Conservation (phyloP, 2,113 vertebrate genomes). For the human (Homo sapiens) region DNA sequence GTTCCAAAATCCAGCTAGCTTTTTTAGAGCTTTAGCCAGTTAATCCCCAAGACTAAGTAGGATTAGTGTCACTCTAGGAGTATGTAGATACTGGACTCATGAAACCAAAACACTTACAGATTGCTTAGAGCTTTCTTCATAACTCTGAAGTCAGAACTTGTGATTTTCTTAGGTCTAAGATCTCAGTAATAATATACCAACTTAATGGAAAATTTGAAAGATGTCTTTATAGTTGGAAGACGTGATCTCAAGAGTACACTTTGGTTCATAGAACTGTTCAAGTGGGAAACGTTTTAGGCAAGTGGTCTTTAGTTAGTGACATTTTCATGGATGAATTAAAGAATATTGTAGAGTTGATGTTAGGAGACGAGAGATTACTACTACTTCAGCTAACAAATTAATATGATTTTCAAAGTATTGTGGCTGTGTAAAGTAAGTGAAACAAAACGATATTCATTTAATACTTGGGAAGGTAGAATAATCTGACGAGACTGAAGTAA, state of each 20-base stretch:
- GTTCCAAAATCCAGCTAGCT: slow-evolving; percentile 53
- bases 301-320: slow-evolving; percentile 14
- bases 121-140: slow-evolving; percentile 9
- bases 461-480: not conserved
- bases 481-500: not conserved
- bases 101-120: not conserved
- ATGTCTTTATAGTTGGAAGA: not conserved
- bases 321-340: slow-evolving; percentile 29
- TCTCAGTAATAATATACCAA: not conserved
- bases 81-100: not conserved
- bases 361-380: slow-evolving; percentile 8
- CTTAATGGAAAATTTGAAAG: slow-evolving; percentile 26
- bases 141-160: slow-evolving; percentile 11
- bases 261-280: slow-evolving; percentile 17
- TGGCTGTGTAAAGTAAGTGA: slow-evolving; percentile 7
- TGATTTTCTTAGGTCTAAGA: not conserved
- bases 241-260: not conserved
- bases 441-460: slow-evolving; percentile 23
- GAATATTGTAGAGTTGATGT: slow-evolving; percentile 1
- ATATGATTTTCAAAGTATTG: slow-evolving; percentile 36
- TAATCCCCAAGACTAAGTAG: not conserved
- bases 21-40: slow-evolving; percentile 44
- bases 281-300: slow-evolving; percentile 22
- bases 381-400: slow-evolving; percentile 33
- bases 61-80: slow-evolving; percentile 24